phyloP scores from a whole-genome alignment of 2,888 invertebrate species.

The Idaea biselata region DNA sequence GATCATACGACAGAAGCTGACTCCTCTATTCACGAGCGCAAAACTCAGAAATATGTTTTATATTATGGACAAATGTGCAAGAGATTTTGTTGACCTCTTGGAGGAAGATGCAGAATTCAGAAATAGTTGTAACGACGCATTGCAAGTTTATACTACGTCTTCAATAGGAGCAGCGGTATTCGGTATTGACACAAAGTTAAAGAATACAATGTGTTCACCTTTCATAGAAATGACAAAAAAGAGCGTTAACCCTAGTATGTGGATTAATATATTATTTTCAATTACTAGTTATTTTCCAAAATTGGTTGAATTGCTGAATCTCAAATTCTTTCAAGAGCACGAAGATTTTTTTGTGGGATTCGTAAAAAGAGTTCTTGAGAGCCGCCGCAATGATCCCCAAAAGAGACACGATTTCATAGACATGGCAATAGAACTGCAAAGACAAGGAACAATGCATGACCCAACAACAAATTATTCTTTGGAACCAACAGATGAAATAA shows the following conservation, averaged over 20 bases:
- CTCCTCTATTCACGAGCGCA: constrained; percentile 58
- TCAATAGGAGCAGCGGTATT: constrained; percentile 57
- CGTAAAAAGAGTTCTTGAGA: constrained; percentile 44
- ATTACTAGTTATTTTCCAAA: constrained; percentile 25
- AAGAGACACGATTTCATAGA: constrained; percentile 56
- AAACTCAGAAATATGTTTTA: constrained; percentile 65
- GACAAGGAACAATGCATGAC: constrained; percentile 45
- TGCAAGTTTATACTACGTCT: constrained; percentile 48
- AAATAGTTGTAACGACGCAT: constrained; percentile 28
- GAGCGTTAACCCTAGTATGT: constrained; percentile 22
- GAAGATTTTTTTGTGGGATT: constrained; percentile 52
- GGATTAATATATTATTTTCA: constrained; percentile 31
- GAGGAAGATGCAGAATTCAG: constrained; percentile 17
- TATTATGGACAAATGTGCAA: constrained; percentile 51
- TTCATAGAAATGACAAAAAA: constrained; percentile 41
- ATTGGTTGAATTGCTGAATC: constrained; percentile 32
- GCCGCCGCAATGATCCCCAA: constrained; percentile 39
- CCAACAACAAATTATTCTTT: constrained; percentile 41
- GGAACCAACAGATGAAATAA: constrained; percentile 44
- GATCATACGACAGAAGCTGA: constrained; percentile 56
- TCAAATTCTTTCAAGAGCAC: constrained; percentile 42
- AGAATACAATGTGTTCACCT: constrained; percentile 51
- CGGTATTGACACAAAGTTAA: constrained; percentile 44
- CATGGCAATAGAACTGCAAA: constrained; percentile 46
- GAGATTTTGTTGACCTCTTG: constrained; percentile 49